Base-by-base conservation (phyloP, 2,113 vertebrate species). In the Psettodes erumei region DNA sequence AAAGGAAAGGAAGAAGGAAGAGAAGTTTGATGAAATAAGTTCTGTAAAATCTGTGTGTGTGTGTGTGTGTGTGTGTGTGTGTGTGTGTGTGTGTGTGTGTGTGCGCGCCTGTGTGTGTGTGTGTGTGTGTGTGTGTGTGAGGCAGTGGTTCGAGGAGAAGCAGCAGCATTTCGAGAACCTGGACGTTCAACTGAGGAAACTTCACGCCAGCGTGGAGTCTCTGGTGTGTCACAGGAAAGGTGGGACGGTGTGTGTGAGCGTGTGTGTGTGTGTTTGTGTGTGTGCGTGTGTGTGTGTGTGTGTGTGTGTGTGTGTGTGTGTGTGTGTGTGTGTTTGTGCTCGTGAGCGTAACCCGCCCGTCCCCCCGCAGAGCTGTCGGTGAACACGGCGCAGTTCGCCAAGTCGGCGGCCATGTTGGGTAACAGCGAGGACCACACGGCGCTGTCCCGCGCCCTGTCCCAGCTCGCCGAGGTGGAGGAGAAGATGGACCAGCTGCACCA, bases 101-200 rank as follows among this genome's bases (percentile, higher is more conserved):
- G 33, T 62, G 33, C 50, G 30, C 50, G 43, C n/a, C 5, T 18
- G 23, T 47, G 42, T 68, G 38, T 59, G 40, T 68, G 35, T 56
- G 91, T 82, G 74, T 93, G 89, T 94, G 88, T 85, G 90, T 90
- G 61, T 94, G 21, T 82, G 55, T 83, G 51, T 66, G 76, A 90
- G 30, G 80, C 90, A 99, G 97, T 99, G 97, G 97, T 99, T 99
- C 91, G 98, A 99, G 93, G 98, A 99, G 95, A 99, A 99, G 82
- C 98, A 99, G 88, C 95, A 98, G 90, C 97, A 99, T 71, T 99
- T 99, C 95, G 98, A 99, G 91, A 99, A 99, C 85, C 93, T 99
- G 83, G 98, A 99, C 85, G 93, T 96, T 81, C 98, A 99, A 84
- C 94, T 99, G 91, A 94, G 95, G 87, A 99, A 99, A 82, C 97